These are phyloP conservation scores for Meloidogyne hapla DNA, from an alignment of 1,140 invertebrate species.

Conservation along the genomic window DNA sequence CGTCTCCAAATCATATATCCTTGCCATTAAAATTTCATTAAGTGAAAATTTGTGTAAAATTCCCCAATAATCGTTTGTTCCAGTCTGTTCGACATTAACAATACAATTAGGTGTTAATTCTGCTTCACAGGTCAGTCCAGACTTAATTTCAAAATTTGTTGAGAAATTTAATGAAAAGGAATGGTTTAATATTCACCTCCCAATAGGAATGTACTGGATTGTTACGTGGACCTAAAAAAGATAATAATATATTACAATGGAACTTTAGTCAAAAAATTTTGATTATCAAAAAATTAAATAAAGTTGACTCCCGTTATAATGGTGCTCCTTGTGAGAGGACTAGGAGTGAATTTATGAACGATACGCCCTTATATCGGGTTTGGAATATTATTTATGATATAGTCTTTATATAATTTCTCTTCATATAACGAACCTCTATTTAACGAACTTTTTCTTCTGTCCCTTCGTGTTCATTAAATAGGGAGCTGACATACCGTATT, in stretches of 20 bases:
- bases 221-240: conserved; percentile 52
- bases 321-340: too few species aligned
- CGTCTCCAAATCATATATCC: conserved; percentile 62
- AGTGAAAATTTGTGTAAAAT: conserved; percentile 57
- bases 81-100: conserved; percentile 62
- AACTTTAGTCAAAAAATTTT: too few species aligned
- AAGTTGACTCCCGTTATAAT: too few species aligned
- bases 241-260: conserved; percentile 48
- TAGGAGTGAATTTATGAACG: too few species aligned
- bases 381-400: too few species aligned
- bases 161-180: conserved; percentile 1
- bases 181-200: conserved; percentile 36
- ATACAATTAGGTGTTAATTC: conserved; percentile 54
- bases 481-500: too few species aligned
- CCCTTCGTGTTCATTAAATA: too few species aligned
- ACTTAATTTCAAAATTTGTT: conserved; percentile 31
- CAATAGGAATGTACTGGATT: conserved; percentile 61
- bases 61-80: conserved; percentile 61
- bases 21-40: conserved; percentile 56
- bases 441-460: too few species aligned
- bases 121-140: conserved; percentile 50
- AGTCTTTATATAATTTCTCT: too few species aligned
- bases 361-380: too few species aligned
- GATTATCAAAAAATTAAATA: too few species aligned
- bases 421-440: too few species aligned